These are phyloP conservation scores for Passer domesticus DNA, from an alignment of 2,113 vertebrate species.

Conservation along the genomic window DNA sequence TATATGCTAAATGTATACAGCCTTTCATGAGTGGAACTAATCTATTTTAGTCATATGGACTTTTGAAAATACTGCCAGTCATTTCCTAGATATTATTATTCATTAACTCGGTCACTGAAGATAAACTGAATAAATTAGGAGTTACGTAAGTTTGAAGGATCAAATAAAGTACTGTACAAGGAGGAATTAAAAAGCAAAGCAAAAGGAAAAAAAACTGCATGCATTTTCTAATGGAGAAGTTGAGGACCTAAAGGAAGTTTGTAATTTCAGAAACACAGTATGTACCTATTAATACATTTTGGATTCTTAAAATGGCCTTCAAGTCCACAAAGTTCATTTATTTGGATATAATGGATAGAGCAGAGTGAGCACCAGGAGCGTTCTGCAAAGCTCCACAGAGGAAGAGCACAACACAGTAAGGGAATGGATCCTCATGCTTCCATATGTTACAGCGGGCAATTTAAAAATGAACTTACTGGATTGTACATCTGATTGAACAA, in stretches of 20 bases:
- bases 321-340: conserved; percentile 61
- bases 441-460: conserved; percentile 84
- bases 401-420: conserved; percentile 44
- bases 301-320: conserved; percentile 56
- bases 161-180: conserved; percentile 46
- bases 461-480: conserved; percentile 92
- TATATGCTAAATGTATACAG: background rate
- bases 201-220: conserved; percentile 27
- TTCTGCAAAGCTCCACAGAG: conserved; percentile 56
- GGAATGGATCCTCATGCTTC: conserved; percentile 90
- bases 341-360: conserved; percentile 33
- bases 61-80: background rate
- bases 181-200: background rate
- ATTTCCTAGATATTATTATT: background rate
- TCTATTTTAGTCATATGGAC: background rate
- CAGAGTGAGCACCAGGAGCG: conserved; percentile 47
- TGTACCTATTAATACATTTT: conserved; percentile 13
- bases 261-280: background rate
- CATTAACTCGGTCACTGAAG: background rate
- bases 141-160: conserved; percentile 57
- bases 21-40: background rate
- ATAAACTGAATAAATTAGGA: background rate
- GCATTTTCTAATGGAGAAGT: conserved; percentile 20
- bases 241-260: conserved; percentile 57
- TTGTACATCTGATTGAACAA: conserved; percentile 99